These are phyloP conservation scores for Tringa solitaria DNA, from an alignment of 2,113 vertebrate genomes.

Conservation along the genomic window DNA sequence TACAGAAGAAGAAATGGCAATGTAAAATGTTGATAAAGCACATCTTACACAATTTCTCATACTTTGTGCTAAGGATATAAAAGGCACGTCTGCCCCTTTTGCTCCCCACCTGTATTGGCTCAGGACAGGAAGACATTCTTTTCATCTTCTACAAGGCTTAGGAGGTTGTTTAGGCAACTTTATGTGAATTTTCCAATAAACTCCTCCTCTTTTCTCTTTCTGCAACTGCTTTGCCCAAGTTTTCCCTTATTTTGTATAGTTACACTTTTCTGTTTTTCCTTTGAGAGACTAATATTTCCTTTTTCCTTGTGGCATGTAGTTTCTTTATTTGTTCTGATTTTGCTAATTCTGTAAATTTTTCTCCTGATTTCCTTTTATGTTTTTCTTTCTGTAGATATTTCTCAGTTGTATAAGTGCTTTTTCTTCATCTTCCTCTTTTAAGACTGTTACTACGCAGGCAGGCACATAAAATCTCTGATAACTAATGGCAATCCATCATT, in stretches of 20 bases:
- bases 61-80: background rate
- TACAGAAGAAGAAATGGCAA: background rate
- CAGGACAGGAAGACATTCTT: background rate
- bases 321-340: background rate
- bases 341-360: background rate
- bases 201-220: background rate
- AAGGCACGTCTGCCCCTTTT: background rate
- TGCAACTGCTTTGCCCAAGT: background rate
- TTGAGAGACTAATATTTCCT: background rate
- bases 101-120: background rate
- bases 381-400: background rate
- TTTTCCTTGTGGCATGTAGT: background rate
- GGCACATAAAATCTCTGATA: accelerated
- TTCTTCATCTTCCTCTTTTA: background rate
- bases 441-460: background rate
- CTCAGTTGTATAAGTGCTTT: background rate
- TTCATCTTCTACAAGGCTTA: background rate
- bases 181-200: background rate
- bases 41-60: background rate
- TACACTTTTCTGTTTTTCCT: background rate
- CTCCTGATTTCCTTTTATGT: background rate
- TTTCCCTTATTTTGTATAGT: background rate
- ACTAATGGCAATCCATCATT: background rate
- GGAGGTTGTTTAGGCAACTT: background rate
- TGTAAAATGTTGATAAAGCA: background rate